phyloP scores from a whole-genome alignment of 2,888 invertebrate species.

The Lydus trimaculatus region DNA sequence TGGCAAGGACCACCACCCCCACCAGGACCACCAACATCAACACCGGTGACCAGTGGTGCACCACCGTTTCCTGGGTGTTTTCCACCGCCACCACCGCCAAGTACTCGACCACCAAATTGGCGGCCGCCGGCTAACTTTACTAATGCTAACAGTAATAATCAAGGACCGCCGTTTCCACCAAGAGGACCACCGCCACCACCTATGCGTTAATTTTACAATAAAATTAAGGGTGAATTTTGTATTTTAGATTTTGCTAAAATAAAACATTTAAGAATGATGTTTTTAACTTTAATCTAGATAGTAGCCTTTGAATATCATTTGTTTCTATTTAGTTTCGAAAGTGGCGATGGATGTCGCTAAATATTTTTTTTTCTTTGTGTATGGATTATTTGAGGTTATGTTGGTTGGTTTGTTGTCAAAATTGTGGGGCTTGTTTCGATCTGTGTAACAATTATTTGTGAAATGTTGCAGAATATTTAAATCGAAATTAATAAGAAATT shows the following conservation, averaged over 20 bases:
- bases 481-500: not conserved
- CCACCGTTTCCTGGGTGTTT: conserved; percentile 51
- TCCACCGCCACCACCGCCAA: conserved; percentile 60
- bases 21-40: conserved; percentile 53
- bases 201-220: not conserved
- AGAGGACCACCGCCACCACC: conserved; percentile 78
- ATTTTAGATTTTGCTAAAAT: not conserved
- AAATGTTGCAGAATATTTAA: not conserved
- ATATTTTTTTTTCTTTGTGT: not conserved
- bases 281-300: not conserved
- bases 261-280: not conserved
- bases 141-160: conserved; percentile 53
- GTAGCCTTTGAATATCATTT: not conserved
- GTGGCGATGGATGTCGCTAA: not conserved
- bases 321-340: not conserved
- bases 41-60: conserved; percentile 44
- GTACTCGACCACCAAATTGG: conserved; percentile 69
- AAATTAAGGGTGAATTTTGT: not conserved
- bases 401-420: not conserved
- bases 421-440: not conserved
- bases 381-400: not conserved
- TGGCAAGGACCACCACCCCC: conserved; percentile 51
- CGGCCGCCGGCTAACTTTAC: conserved; percentile 68
- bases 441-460: not conserved
- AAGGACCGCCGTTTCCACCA: conserved; percentile 68